Base-by-base conservation (phyloP, 1,140 invertebrate genomes). In the Megathymus violae region DNA sequence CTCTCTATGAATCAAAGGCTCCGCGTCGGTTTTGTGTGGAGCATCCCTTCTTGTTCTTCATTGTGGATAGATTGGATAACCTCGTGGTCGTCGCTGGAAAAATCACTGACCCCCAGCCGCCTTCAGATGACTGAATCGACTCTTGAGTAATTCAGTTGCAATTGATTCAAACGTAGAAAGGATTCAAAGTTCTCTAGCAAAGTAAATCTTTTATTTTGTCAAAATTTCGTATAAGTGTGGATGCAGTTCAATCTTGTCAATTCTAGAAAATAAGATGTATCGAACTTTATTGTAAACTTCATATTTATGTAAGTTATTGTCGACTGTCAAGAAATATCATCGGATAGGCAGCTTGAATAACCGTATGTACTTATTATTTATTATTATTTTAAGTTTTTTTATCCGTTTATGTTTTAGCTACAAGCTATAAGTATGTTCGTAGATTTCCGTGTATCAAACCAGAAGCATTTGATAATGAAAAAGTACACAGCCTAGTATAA, bases 1-100 rank as follows among this genome's bases (percentile, higher is more conserved):
- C 87, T 0, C 17, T 88, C 7, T 47, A 64, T 40, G 76, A 61
- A 62, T 74, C 46, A 41, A 87, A 61, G 67, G 72, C 43, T 41
- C 64, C 72, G n/a, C 87, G 74, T 64, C 86, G 66, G 9, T 94
- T 95, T 73, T 84, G 78, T 43, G 93, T 93, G 1, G 92, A 95
- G 61, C 93, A 93, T 67, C 94, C 95, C 0, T 96, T 95, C 76
- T 69, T 95, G 7, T 95, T 95, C 76, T 94, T 94, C 72, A 93
- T 96, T 17, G 73, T 93, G 10, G 94, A 96, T 65, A 92, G 91
- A 34, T 76, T 92, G 31, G 92, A 93, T 47, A 92, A 94, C 19
- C 88, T 94, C 4, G 91, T 95, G 1, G 88, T 94, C 4, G 94
- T 94, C 58, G 91, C 93, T 3, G 95, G 95, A 51, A 94, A 93